Conservation (phyloP, 2,113 vertebrate species). For the Sander lucioperca region DNA sequence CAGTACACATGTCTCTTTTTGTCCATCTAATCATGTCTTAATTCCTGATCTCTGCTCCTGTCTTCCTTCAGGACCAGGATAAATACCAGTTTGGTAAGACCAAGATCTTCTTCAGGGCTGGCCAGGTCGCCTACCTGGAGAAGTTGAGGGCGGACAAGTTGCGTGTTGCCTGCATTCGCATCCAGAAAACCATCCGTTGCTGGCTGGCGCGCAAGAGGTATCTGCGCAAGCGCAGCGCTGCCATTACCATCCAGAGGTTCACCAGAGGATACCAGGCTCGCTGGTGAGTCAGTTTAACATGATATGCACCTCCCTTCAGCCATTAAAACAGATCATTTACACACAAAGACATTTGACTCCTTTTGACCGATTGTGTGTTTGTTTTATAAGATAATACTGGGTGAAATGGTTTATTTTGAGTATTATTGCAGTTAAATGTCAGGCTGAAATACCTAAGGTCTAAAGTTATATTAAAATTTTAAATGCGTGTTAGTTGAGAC, state of each 20-base stretch:
- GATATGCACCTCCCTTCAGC: background rate
- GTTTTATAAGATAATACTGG: background rate
- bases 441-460: background rate
- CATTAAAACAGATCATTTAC: background rate
- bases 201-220: slow-evolving; percentile 97
- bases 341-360: background rate
- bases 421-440: background rate
- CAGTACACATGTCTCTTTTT: background rate
- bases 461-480: background rate
- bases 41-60: background rate
- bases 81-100: slow-evolving; percentile 99
- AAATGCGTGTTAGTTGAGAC: background rate
- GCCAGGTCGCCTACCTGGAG: slow-evolving; percentile 98
- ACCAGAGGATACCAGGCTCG: slow-evolving; percentile 95
- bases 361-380: background rate
- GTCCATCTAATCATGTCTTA: background rate
- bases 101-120: slow-evolving; percentile 99
- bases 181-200: slow-evolving; percentile 97
- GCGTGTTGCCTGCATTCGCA: slow-evolving; percentile 94
- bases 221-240: slow-evolving; percentile 90
- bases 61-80: slow-evolving; percentile 90
- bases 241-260: slow-evolving; percentile 93
- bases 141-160: slow-evolving; percentile 97
- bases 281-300: slow-evolving; percentile 85
- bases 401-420: background rate